phyloP scores from a whole-genome alignment of 2,888 invertebrate genomes.

The Melieria omissa region DNA sequence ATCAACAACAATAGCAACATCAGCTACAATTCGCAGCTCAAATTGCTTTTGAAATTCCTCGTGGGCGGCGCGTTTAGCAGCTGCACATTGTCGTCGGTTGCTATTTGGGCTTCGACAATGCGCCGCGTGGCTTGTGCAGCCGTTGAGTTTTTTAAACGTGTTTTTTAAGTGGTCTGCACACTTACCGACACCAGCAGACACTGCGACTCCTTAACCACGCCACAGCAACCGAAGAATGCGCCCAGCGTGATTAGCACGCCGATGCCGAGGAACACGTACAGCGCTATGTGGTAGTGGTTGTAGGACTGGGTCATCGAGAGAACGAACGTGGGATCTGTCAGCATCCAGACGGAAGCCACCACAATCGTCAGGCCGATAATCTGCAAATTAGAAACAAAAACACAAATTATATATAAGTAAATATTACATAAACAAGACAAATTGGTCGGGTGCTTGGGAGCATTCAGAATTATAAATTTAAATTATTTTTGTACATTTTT shows the following conservation, averaged over 20 bases:
- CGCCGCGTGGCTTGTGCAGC: conserved; percentile 14
- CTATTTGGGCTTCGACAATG: neutral
- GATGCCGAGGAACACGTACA: conserved; percentile 78
- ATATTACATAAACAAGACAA: conserved; percentile 13
- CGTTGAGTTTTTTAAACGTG: conserved; percentile 2
- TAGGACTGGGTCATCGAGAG: conserved; percentile 73
- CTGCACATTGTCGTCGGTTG: too few species aligned
- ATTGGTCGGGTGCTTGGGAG: neutral
- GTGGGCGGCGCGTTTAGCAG: too few species aligned
- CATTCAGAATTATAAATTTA: too few species aligned
- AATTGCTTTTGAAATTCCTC: too few species aligned
- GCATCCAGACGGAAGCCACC: conserved; percentile 80
- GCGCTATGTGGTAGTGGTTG: conserved; percentile 71
- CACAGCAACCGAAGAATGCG: conserved; percentile 86
- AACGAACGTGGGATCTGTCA: conserved; percentile 79
- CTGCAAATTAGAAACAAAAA: conserved; percentile 68
- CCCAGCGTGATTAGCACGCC: conserved; percentile 80
- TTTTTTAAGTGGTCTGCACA: conserved; percentile 35
- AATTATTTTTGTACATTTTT: too few species aligned
- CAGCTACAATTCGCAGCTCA: too few species aligned
- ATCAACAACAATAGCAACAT: too few species aligned
- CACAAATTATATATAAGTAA: conserved; percentile 3
- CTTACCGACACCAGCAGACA: conserved; percentile 81
- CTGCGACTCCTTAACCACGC: conserved; percentile 81
- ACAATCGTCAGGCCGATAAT: conserved; percentile 77